Evolutionary conservation across 2,113 vertebrate genomes (phyloP).

Genomic region (Hippocampus barbouri): DNA sequence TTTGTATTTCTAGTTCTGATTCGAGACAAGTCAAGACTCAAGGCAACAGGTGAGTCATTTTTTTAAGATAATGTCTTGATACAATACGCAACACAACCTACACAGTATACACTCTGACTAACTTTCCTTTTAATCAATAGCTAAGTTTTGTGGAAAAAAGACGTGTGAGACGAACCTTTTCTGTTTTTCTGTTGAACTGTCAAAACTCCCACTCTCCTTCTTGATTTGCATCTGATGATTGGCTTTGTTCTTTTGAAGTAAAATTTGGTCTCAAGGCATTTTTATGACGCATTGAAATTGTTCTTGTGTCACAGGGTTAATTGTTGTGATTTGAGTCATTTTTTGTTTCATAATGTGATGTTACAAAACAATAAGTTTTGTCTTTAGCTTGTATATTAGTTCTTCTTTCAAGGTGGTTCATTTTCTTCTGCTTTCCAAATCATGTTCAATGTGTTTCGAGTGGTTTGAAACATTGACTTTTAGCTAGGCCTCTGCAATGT

Average conservation of each 20-base stretch:
- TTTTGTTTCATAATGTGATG: neutral
- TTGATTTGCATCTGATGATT: neutral
- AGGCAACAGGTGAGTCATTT: constrained; percentile 39
- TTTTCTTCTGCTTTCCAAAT: neutral
- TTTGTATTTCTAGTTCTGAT: neutral
- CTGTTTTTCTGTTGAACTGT: neutral
- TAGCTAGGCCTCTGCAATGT: neutral
- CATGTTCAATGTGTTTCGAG: neutral
- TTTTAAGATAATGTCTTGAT: neutral
- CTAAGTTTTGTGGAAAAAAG: neutral
- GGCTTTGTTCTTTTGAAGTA: neutral
- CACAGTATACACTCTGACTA: neutral
- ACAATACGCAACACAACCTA: neutral
- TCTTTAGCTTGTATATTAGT: neutral
- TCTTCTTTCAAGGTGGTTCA: neutral
- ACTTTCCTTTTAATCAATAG: neutral
- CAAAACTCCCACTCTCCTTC: neutral
- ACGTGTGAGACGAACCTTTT: neutral
- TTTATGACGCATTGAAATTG: neutral
- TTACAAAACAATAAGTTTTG: neutral
- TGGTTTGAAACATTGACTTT: neutral
- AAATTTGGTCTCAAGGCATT: neutral
- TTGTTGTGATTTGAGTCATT: neutral
- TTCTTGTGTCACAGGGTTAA: neutral
- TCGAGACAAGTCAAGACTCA: neutral